Conservation (phyloP, 1,140 invertebrate genomes). For the Berghia stephanieae region DNA sequence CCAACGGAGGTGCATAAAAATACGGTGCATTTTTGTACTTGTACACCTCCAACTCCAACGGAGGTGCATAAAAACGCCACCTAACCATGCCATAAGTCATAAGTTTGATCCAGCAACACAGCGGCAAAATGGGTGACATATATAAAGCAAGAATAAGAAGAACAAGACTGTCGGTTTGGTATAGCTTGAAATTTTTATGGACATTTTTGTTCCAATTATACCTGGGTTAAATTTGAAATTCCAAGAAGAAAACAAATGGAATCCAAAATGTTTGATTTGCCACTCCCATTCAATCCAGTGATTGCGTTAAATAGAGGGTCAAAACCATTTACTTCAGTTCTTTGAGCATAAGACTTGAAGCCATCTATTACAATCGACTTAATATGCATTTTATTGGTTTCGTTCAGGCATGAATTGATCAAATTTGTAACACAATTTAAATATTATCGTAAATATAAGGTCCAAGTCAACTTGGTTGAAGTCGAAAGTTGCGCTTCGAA, state of each 20-base stretch:
- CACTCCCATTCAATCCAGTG: slow-evolving; percentile 96
- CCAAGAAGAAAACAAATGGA: slow-evolving; percentile 98
- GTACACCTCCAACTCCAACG: no score
- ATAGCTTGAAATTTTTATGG: no score
- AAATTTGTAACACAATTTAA: not conserved
- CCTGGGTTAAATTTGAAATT: slow-evolving; percentile 91
- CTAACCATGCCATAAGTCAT: no score
- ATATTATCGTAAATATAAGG: not conserved
- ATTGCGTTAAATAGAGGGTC: slow-evolving; percentile 98
- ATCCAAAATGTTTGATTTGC: slow-evolving; percentile 99
- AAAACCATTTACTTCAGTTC: slow-evolving; percentile 93
- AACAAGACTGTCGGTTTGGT: no score
- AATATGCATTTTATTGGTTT: slow-evolving; percentile 81
- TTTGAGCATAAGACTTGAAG: slow-evolving; percentile 96
- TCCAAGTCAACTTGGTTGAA: not conserved
- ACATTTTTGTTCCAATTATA: no score
- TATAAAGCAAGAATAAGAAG: no score
- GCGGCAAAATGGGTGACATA: no score
- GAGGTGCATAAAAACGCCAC: no score
- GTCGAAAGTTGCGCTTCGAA: slow-evolving; percentile 22
- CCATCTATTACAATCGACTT: slow-evolving; percentile 95
- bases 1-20: no score
- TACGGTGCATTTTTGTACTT: no score
- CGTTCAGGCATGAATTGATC: no score
- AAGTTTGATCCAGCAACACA: no score